Evolutionary conservation across 2,113 vertebrate genomes (phyloP).

Genomic region (Neomonachus schauinslandi): DNA sequence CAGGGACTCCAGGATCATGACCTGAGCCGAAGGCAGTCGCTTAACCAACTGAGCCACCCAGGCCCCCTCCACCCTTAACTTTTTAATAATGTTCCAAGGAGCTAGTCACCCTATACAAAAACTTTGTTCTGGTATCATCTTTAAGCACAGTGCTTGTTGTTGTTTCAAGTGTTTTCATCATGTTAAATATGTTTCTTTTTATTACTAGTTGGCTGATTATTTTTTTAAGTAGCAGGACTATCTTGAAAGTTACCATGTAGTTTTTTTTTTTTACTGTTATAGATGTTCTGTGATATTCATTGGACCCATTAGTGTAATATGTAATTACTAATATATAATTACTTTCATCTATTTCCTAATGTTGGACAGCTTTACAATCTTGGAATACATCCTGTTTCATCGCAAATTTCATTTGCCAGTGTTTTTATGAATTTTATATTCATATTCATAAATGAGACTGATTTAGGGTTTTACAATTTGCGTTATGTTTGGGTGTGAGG

Average conservation of each 20-base stretch:
- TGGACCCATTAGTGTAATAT: not conserved
- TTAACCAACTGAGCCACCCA: no score
- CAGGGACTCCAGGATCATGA: no score
- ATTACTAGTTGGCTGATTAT: not conserved
- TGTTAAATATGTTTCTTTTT: not conserved
- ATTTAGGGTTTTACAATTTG: not conserved
- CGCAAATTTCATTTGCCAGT: not conserved
- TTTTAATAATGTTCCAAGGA: not conserved
- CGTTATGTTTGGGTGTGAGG: not conserved
- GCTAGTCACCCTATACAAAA: not conserved
- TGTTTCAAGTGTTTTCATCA: not conserved
- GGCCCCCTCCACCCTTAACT: not conserved
- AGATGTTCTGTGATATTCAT: not conserved
- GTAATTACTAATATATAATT: not conserved
- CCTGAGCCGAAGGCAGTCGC: no score
- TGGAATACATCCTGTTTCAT: not conserved
- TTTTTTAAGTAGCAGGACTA: not conserved
- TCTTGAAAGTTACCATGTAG: not conserved
- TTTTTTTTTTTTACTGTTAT: not conserved
- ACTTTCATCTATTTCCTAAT: not conserved
- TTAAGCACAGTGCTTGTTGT: not conserved
- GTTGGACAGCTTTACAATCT: not conserved
- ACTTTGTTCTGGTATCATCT: not conserved
- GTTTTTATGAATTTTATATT: not conserved
- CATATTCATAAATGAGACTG: not conserved